phyloP scores from a whole-genome alignment of 64 coral and sea anemone species.

The Montipora capricornis region DNA sequence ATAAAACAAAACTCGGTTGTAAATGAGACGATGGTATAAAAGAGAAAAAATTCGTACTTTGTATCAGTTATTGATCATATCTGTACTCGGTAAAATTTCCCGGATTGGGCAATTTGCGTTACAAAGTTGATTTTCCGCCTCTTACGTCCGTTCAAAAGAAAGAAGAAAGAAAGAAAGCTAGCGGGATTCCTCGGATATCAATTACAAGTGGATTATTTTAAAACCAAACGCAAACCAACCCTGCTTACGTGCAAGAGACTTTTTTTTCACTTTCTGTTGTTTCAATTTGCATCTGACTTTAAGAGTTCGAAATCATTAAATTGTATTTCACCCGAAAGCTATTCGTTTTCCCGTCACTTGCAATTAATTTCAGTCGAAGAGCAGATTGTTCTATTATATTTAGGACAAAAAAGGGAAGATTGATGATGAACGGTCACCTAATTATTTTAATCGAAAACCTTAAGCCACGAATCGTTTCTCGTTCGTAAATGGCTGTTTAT shows the following conservation, averaged over 20 bases:
- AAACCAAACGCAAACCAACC: not conserved
- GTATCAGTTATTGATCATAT: not conserved
- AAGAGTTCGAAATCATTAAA: not conserved
- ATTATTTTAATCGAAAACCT: no score
- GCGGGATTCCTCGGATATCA: no score
- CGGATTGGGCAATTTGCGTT: not conserved
- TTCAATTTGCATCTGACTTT: not conserved
- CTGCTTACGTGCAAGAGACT: not conserved
- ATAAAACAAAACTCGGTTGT: not conserved
- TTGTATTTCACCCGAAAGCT: no score
- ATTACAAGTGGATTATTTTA: not conserved
- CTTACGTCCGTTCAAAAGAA: no score
- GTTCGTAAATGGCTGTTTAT: no score
- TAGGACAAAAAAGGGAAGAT: no score
- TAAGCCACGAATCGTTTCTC: no score
- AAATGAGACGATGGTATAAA: not conserved
- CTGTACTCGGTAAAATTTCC: not conserved
- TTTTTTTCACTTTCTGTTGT: constrained; percentile 5
- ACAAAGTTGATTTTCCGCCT: not conserved
- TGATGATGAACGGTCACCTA: no score
- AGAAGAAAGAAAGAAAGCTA: no score
- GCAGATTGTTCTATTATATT: no score
- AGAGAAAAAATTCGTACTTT: not conserved
- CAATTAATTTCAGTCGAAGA: no score
- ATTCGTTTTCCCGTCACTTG: no score